Evolutionary conservation across 2,113 vertebrate genomes (phyloP).

Genomic region (Pelecanoides urinatrix): DNA sequence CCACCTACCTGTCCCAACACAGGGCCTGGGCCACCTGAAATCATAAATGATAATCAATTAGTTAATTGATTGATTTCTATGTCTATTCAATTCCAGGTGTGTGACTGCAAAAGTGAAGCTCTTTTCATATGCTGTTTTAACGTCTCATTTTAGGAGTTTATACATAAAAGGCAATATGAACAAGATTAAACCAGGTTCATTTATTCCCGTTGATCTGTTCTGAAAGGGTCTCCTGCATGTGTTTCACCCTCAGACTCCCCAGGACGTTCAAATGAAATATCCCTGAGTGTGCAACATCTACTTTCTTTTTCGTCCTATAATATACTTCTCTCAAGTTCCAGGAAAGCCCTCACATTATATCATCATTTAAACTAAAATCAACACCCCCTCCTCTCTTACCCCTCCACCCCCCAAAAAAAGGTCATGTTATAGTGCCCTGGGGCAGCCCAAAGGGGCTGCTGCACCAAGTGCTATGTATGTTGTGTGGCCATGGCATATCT

Average conservation of each 20-base stretch:
- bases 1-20: background rate
- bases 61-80: background rate
- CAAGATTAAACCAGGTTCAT: background rate
- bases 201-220: background rate
- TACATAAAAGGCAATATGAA: background rate
- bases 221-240: background rate
- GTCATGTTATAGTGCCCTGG: background rate
- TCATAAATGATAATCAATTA: background rate
- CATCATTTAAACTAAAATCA: background rate
- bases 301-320: background rate
- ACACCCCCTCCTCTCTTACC: background rate
- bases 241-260: background rate
- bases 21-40: background rate
- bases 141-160: background rate
- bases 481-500: background rate
- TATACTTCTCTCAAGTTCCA: background rate
- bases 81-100: background rate
- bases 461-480: accelerated
- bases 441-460: background rate
- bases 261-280: background rate
- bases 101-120: background rate
- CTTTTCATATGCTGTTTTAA: background rate
- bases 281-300: background rate
- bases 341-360: background rate
- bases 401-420: background rate